These are phyloP conservation scores for Drosophila seguyi DNA, from an alignment of 1,140 invertebrate genomes.

Conservation along the genomic window DNA sequence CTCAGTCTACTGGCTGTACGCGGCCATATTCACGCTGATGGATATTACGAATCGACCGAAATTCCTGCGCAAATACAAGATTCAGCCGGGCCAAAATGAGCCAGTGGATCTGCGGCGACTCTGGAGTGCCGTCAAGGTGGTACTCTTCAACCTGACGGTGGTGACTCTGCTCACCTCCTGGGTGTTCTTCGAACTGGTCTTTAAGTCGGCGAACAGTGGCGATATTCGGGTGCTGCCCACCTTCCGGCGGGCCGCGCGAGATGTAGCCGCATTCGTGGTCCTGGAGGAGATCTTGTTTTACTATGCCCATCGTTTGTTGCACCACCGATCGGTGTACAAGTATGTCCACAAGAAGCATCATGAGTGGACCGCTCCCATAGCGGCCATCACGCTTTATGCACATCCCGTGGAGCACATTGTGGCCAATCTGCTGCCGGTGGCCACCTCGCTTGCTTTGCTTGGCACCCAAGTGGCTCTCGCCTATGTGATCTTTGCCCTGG, in stretches of 20 bases:
- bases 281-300: conserved; percentile 94
- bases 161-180: conserved; percentile 89
- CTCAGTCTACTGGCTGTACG: conserved; percentile 90
- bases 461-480: conserved; percentile 92
- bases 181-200: conserved; percentile 88
- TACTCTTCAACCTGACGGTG: conserved; percentile 91
- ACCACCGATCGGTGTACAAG: conserved; percentile 91
- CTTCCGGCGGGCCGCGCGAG: conserved; percentile 91
- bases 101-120: conserved; percentile 87
- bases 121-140: conserved; percentile 87
- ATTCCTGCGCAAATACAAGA: conserved; percentile 90
- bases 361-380: conserved; percentile 93
- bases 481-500: conserved; percentile 92
- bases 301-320: conserved; percentile 93
- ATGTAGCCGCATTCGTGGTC: conserved; percentile 90
- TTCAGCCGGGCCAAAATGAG: conserved; percentile 92
- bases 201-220: conserved; percentile 65
- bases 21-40: conserved; percentile 89
- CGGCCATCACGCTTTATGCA: conserved; percentile 93
- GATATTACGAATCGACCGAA: conserved; percentile 90
- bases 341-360: conserved; percentile 94
- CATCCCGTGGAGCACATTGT: conserved; percentile 94
- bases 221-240: conserved; percentile 90
- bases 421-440: conserved; percentile 92
- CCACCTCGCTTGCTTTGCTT: conserved; percentile 91